Evolutionary conservation across 30 jellyfish, hydroid and myxozoan genomes (phyloP).

Genomic region (Turritopsis dohrnii): DNA sequence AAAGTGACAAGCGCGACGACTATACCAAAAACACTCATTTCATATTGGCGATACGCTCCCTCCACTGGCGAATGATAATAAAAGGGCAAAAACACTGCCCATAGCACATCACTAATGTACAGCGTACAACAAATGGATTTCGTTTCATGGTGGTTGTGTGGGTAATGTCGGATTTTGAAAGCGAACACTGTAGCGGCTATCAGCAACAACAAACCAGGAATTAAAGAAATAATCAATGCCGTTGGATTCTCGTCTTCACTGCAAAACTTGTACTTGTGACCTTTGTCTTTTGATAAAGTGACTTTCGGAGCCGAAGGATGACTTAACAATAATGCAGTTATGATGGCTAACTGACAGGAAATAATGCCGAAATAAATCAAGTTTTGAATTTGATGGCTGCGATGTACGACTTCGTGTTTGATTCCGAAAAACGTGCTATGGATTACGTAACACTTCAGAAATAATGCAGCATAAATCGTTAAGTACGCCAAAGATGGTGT

Average conservation of each 20-base stretch:
- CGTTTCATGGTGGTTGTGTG: conserved; percentile 12
- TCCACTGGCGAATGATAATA: not conserved
- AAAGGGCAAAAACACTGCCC: not conserved
- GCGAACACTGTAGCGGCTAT: not conserved
- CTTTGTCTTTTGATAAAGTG: not conserved
- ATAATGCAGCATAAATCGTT: not conserved
- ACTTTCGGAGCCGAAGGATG: not conserved
- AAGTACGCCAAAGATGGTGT: not conserved
- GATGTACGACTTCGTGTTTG: not conserved
- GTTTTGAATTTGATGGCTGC: not conserved
- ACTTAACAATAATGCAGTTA: not conserved
- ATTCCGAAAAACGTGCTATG: not conserved
- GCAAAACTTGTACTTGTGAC: not conserved
- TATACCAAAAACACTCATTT: not conserved
- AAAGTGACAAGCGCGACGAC: not conserved
- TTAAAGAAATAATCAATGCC: not conserved
- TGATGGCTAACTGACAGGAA: too few relatives aligned
- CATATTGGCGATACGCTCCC: not conserved
- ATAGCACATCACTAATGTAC: not conserved
- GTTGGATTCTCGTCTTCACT: not conserved
- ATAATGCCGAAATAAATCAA: not conserved
- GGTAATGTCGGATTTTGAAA: conserved; percentile 4
- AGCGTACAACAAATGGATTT: not conserved
- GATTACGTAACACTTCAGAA: not conserved
- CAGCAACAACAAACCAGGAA: not conserved